These are phyloP conservation scores for Drosophila cardini DNA, from an alignment of 1,140 invertebrate species.

Conservation along the genomic window DNA sequence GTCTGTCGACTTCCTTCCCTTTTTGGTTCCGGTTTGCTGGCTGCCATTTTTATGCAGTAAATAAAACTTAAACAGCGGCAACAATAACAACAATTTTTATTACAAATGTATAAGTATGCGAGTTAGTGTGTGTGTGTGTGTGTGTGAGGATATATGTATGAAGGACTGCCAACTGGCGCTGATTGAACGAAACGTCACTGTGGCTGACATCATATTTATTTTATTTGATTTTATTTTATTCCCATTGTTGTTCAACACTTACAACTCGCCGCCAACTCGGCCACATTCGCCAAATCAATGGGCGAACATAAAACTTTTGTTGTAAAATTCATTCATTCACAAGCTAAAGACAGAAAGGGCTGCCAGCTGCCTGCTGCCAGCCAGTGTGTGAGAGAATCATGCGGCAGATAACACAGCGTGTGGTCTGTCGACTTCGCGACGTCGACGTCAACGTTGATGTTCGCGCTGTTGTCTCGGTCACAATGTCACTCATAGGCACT, in stretches of 20 bases:
- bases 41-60: constrained; percentile 43
- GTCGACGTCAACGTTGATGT: constrained; percentile 4
- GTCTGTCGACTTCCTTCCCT: constrained; percentile 72
- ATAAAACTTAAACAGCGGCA: constrained; percentile 43
- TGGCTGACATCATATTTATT: constrained; percentile 75
- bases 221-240: constrained; percentile 48
- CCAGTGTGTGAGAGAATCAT: constrained; percentile 22
- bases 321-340: constrained; percentile 74
- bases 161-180: constrained; percentile 2
- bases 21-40: constrained; percentile 53
- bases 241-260: constrained; percentile 36
- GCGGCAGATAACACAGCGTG: constrained; percentile 23
- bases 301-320: constrained; percentile 46
- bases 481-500: constrained; percentile 71
- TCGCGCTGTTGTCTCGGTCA: constrained; percentile 52
- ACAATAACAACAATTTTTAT: constrained; percentile 36
- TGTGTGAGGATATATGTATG: background rate
- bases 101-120: background rate
- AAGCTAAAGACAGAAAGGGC: constrained; percentile 19
- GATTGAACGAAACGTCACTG: constrained; percentile 45
- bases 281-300: constrained; percentile 38
- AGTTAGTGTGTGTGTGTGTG: constrained; percentile 5
- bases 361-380: constrained; percentile 4
- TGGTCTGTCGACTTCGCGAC: background rate
- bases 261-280: background rate